These are phyloP conservation scores for Pogonognathellus flavescens DNA, from an alignment of 1,140 invertebrate genomes.

Conservation along the genomic window DNA sequence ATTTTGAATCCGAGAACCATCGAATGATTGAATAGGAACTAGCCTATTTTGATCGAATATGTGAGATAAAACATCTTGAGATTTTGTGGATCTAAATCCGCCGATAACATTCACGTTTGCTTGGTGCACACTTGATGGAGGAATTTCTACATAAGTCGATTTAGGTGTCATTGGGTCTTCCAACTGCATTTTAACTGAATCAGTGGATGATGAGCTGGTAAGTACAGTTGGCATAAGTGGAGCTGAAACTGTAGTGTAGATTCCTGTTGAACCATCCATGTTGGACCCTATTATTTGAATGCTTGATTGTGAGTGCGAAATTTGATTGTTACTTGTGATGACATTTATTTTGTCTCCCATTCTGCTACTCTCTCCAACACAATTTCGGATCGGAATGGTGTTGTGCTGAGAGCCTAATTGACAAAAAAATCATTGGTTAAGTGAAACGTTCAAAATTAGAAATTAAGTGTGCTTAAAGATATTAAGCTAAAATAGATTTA, in stretches of 20 bases:
- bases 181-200: not conserved
- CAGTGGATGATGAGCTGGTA: slow-evolving; percentile 1
- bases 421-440: not conserved
- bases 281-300: slow-evolving; percentile 9
- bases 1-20: slow-evolving; percentile 44
- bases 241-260: not conserved
- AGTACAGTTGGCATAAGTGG: slow-evolving; percentile 12
- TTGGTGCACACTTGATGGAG: slow-evolving; percentile 69
- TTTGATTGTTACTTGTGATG: slow-evolving; percentile 9
- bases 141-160: slow-evolving; percentile 32
- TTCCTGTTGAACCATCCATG: not conserved
- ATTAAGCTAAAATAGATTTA: not conserved
- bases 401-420: not conserved
- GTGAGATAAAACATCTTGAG: slow-evolving; percentile 53
- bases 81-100: slow-evolving; percentile 51
- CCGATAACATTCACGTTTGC: slow-evolving; percentile 66
- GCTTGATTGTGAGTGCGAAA: slow-evolving; percentile 16
- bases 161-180: not conserved
- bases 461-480: not conserved
- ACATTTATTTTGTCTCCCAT: slow-evolving; percentile 11
- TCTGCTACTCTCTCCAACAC: not conserved
- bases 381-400: slow-evolving; percentile 2
- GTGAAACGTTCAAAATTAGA: not conserved
- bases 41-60: slow-evolving; percentile 51
- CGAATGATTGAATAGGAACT: slow-evolving; percentile 52